These are phyloP conservation scores for Dendrocopos noguchii DNA, from an alignment of 2,113 vertebrate species.

Conservation along the genomic window DNA sequence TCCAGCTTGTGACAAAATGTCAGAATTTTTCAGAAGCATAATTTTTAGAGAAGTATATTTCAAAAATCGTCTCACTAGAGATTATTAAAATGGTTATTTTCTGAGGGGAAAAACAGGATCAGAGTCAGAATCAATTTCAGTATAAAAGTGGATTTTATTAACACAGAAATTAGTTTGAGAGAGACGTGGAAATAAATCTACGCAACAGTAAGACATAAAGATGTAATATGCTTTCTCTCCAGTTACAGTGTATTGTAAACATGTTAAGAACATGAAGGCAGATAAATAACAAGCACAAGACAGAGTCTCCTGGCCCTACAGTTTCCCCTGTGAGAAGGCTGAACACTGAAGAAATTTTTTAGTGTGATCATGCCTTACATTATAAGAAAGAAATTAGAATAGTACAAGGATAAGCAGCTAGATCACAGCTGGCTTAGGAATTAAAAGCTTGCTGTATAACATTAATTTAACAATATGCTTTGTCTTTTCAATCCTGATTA, in stretches of 20 bases:
- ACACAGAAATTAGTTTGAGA: not conserved
- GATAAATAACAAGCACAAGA: not conserved
- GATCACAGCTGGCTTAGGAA: not conserved
- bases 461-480: not conserved
- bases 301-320: not conserved
- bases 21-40: constrained; percentile 13
- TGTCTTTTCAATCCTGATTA: not conserved
- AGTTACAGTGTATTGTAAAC: not conserved
- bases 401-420: not conserved
- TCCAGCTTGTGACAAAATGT: constrained; percentile 43
- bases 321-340: not conserved
- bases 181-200: not conserved
- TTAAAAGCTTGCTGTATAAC: not conserved
- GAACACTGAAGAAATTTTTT: not conserved
- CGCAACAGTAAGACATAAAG: not conserved
- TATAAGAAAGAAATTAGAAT: not conserved
- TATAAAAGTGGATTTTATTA: not conserved
- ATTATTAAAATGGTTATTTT: not conserved
- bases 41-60: constrained; percentile 9
- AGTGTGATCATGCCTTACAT: not conserved
- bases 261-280: not conserved
- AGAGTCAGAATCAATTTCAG: not conserved
- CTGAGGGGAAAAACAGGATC: not conserved
- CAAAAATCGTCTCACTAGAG: not conserved
- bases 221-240: not conserved